Base-by-base conservation (phyloP, 2,113 vertebrate genomes). In the Brachyhypopomus occidentalis region DNA sequence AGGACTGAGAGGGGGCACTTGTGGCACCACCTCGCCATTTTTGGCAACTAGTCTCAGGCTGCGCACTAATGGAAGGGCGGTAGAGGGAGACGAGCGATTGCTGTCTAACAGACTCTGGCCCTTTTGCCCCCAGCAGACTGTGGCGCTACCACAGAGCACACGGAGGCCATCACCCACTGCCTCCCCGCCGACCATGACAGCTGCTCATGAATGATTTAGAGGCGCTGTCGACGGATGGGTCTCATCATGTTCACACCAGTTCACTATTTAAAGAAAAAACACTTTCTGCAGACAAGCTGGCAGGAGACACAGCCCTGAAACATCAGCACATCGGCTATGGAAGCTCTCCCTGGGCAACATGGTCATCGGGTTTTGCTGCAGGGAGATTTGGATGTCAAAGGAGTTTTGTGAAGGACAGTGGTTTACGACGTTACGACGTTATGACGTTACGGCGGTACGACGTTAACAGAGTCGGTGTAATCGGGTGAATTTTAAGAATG, bases 131-230 rank as follows among this genome's bases (percentile, higher is more conserved):
- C 80, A 79, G 80, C 78, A 80, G 56, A 30, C 41, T 79, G 62
- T 83, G 60, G 75, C 82, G 48, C 77, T 77, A 80, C 72, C 80
- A 78, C 25, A 19, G 30, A 63, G 25, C 55, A 59, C 79, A 77
- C 75, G 17, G 78, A 60, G 56, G 56, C 67, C 62, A 45, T 75
- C 80, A 80, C 63, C 45, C 58, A 25, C 20, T 19, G 69, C 55
- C 59, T 48, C 8, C 60, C 58, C 81, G 72, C 72, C 60, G 74
- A 77, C 64, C 48, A 45, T 82, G 80, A 81, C 88, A 86, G 84
- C 87, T 86, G 84, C 59, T 88, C 85, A 86, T 87, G 73, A 84
- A 89, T 87, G 86, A 85, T 88, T 87, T 87, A 89, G 78, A 56
- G 81, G 79, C 63, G 30, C 59, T 56, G 64, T 77, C 75, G 85